phyloP scores from a whole-genome alignment of 2,888 invertebrate species.

The Andrena hattorfiana region DNA sequence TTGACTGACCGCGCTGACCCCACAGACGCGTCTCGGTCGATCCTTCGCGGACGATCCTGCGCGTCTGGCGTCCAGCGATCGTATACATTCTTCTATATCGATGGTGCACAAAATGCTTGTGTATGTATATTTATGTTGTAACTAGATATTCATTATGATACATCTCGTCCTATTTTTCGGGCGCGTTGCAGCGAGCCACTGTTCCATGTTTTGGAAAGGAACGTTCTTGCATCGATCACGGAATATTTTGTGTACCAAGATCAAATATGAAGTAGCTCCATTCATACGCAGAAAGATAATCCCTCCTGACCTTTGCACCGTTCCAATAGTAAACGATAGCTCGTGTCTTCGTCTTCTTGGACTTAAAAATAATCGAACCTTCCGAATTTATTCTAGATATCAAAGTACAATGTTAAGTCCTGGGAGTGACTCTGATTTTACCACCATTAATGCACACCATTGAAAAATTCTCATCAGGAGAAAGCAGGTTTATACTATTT shows the following conservation, averaged over 20 bases:
- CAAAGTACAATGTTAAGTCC: not conserved
- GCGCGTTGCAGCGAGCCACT: conserved; percentile 77
- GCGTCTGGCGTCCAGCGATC: conserved; percentile 80
- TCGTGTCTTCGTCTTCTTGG: not conserved
- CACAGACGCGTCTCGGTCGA: conserved; percentile 72
- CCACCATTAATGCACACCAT: too few species aligned
- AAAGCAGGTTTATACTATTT: too few species aligned
- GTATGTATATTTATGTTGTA: conserved; percentile 85
- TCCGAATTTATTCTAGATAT: not conserved
- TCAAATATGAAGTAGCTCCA: not conserved
- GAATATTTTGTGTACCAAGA: conserved; percentile 31
- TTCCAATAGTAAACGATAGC: not conserved
- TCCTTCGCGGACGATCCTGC: conserved; percentile 51
- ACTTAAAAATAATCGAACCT: not conserved
- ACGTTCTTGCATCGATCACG: not conserved
- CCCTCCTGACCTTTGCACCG: not conserved
- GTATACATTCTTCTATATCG: conserved; percentile 78
- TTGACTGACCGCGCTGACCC: conserved; percentile 77
- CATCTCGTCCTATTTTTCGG: conserved; percentile 68
- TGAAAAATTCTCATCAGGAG: too few species aligned
- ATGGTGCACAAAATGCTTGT: conserved; percentile 84
- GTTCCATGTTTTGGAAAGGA: conserved; percentile 9
- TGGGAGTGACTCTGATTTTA: too few species aligned
- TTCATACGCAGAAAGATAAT: not conserved
- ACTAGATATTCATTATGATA: conserved; percentile 82